These are phyloP conservation scores for Cricetomys ansorgei DNA, from an alignment of 2,113 vertebrate species.

Conservation along the genomic window DNA sequence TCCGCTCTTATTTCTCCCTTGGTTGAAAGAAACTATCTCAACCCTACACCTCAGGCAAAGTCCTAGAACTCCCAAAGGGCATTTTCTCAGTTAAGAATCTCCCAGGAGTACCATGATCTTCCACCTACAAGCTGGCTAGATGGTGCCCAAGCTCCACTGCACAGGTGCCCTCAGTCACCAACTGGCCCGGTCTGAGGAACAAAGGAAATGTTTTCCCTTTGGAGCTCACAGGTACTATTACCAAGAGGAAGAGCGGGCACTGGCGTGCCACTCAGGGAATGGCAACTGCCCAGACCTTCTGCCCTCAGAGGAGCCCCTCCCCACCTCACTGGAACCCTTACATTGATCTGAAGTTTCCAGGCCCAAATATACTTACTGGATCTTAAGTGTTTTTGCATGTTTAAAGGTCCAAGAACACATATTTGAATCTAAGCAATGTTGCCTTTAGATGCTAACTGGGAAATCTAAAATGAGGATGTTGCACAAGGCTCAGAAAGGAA, in stretches of 20 bases:
- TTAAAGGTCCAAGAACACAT: background rate
- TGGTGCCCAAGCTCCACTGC: background rate
- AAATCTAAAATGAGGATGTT: constrained; percentile 32
- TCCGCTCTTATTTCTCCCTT: background rate
- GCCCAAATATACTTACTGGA: background rate
- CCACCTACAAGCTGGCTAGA: background rate
- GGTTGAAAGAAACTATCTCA: background rate
- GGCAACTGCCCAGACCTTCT: background rate
- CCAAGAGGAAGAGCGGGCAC: background rate
- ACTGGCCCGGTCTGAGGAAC: background rate
- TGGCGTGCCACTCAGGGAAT: background rate
- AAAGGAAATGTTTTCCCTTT: background rate
- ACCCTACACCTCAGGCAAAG: background rate
- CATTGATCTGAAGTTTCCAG: background rate
- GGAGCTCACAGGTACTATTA: background rate
- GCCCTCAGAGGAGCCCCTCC: background rate
- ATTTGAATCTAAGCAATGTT: constrained; percentile 7
- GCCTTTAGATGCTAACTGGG: background rate
- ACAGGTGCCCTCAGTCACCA: background rate
- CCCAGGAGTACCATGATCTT: background rate
- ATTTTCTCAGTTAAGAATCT: background rate
- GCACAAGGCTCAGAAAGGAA: constrained; percentile 24
- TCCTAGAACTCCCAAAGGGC: background rate
- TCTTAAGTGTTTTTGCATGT: background rate
- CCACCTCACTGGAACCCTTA: background rate